These are phyloP conservation scores for Melipona beecheii DNA, from an alignment of 2,888 invertebrate species.

Conservation along the genomic window DNA sequence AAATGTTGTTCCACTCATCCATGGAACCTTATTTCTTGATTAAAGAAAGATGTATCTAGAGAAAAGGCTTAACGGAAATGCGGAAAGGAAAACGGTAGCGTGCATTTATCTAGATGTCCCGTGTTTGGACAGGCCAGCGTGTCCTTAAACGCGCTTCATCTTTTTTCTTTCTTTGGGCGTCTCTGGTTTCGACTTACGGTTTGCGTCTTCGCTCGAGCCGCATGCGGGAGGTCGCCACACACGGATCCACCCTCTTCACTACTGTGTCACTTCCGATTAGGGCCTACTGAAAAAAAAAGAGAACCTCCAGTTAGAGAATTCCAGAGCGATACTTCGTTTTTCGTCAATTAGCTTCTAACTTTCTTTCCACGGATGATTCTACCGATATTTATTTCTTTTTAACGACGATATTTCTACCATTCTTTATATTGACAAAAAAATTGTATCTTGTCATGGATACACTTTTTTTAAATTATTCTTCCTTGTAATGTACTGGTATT, in stretches of 20 bases:
- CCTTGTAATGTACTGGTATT: no score
- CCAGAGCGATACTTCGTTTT: slow-evolving; percentile 24
- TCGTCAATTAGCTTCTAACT: slow-evolving; percentile 36
- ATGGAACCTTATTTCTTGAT: not conserved
- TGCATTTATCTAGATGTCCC: slow-evolving; percentile 67
- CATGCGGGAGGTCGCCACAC: slow-evolving; percentile 63
- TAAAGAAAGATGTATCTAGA: not conserved
- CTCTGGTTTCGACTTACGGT: slow-evolving; percentile 50
- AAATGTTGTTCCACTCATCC: not conserved
- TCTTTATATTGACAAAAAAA: not conserved
- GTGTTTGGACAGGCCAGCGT: slow-evolving; percentile 75
- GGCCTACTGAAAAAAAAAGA: slow-evolving; percentile 25
- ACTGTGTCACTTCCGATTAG: slow-evolving; percentile 48
- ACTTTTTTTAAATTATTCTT: not conserved
- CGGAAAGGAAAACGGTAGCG: slow-evolving; percentile 31
- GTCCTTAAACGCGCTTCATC: slow-evolving; percentile 49
- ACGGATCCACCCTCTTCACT: slow-evolving; percentile 40
- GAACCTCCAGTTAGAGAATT: slow-evolving; percentile 17
- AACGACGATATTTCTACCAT: not conserved
- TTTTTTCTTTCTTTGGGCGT: slow-evolving; percentile 35
- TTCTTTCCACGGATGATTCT: not conserved
- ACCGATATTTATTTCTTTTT: not conserved
- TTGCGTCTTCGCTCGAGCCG: slow-evolving; percentile 12
- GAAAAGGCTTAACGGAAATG: slow-evolving; percentile 17
- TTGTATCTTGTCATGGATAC: not conserved